Evolutionary conservation across 2,888 invertebrate genomes (phyloP).

Genomic region (Catocala nupta): DNA sequence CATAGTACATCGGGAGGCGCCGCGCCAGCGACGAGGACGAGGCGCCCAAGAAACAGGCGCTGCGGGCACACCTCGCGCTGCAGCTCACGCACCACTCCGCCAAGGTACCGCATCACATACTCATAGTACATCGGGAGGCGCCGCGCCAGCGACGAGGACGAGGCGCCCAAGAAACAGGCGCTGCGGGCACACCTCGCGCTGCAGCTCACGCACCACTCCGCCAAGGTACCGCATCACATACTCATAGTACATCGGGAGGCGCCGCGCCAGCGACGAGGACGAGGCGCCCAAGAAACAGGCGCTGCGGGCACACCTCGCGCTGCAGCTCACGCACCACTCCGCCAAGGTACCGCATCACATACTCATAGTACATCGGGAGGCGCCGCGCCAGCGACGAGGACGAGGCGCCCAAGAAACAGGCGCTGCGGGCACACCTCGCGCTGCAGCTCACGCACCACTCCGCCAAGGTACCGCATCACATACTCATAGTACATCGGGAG

Average conservation of each 20-base stretch:
- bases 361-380: slow-evolving; percentile 51
- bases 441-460: slow-evolving; percentile 92
- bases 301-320: slow-evolving; percentile 91
- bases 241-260: slow-evolving; percentile 53
- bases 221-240: slow-evolving; percentile 74
- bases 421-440: slow-evolving; percentile 92
- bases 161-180: slow-evolving; percentile 89
- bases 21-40: slow-evolving; percentile 82
- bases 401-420: slow-evolving; percentile 89
- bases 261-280: slow-evolving; percentile 80
- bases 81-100: slow-evolving; percentile 91
- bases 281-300: slow-evolving; percentile 90
- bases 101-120: slow-evolving; percentile 71
- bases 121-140: slow-evolving; percentile 59
- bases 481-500: slow-evolving; percentile 47
- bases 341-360: slow-evolving; percentile 77
- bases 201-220: slow-evolving; percentile 91
- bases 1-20: slow-evolving; percentile 59
- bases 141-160: slow-evolving; percentile 80
- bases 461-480: slow-evolving; percentile 77
- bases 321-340: slow-evolving; percentile 91
- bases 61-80: slow-evolving; percentile 92
- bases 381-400: slow-evolving; percentile 80
- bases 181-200: slow-evolving; percentile 92
- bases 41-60: slow-evolving; percentile 89